Conservation (phyloP, 1,140 invertebrate genomes). For the Leptestheria dahalacensis region DNA sequence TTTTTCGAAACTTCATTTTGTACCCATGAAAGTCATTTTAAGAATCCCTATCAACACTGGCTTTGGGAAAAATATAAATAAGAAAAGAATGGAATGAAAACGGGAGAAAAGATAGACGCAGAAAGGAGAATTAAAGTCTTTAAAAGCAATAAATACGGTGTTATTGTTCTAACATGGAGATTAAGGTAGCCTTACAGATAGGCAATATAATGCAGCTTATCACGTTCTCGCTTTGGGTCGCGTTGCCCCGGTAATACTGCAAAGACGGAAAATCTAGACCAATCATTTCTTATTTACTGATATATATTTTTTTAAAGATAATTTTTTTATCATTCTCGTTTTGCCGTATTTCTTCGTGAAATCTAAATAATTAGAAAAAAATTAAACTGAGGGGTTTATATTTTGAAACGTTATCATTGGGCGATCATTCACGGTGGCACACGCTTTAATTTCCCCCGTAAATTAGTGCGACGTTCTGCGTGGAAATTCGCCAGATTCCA, state of each 20-base stretch:
- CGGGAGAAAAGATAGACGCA: not conserved
- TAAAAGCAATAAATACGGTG: not conserved
- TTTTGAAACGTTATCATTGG: not conserved
- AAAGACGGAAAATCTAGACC: too few species aligned
- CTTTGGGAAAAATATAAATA: not conserved
- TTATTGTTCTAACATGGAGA: not conserved
- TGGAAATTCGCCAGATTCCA: not conserved
- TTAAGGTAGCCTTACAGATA: not conserved
- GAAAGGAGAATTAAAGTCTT: too few species aligned
- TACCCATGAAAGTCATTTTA: too few species aligned
- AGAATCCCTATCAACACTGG: too few species aligned
- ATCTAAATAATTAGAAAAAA: too few species aligned
- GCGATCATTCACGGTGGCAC: not conserved
- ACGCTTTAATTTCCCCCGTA: not conserved
- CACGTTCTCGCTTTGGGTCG: not conserved
- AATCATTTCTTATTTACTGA: too few species aligned
- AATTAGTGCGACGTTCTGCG: not conserved
- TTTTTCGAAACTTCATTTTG: too few species aligned
- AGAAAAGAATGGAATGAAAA: not conserved
- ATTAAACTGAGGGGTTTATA: not conserved
- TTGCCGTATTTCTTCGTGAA: too few species aligned
- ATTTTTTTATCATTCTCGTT: too few species aligned
- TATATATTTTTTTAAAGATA: too few species aligned
- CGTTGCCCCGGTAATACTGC: not conserved
- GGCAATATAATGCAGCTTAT: not conserved